phyloP scores from a whole-genome alignment of 2,888 invertebrate species.

The Troilus luridus region DNA sequence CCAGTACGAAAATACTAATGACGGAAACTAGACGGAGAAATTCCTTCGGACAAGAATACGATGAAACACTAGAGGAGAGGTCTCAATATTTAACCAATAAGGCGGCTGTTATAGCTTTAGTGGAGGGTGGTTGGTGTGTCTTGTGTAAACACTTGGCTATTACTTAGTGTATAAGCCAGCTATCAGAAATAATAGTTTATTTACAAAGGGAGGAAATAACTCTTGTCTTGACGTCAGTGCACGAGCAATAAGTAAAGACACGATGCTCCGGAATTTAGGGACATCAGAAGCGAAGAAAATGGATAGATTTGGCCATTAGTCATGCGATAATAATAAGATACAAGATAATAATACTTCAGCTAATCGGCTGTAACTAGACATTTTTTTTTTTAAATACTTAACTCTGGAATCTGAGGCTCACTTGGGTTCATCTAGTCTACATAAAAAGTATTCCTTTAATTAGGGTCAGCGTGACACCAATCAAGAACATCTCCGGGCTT shows the following conservation, averaged over 20 bases:
- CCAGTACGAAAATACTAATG: not conserved
- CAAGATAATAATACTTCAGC: too few species aligned
- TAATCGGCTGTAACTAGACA: too few species aligned
- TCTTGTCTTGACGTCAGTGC: not conserved
- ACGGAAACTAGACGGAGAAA: not conserved
- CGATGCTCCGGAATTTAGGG: not conserved
- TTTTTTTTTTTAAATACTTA: too few species aligned
- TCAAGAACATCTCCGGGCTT: too few species aligned
- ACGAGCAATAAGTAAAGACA: not conserved
- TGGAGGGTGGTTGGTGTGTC: not conserved
- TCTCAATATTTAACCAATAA: not conserved
- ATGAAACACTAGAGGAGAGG: not conserved
- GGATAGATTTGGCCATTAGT: too few species aligned
- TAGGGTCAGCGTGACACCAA: too few species aligned
- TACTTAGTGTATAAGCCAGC: not conserved
- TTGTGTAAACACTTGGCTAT: not conserved
- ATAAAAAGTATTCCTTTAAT: too few species aligned
- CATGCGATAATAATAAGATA: too few species aligned
- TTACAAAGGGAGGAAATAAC: not conserved
- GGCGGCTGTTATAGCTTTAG: not conserved
- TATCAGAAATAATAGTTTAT: conserved; percentile 30
- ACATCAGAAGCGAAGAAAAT: too few species aligned
- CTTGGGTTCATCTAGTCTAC: too few species aligned
- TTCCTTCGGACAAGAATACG: not conserved
- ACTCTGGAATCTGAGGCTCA: too few species aligned